Evolutionary conservation across 2,113 vertebrate species (phyloP).

Genomic region (zebrafish (Danio rerio)): DNA sequence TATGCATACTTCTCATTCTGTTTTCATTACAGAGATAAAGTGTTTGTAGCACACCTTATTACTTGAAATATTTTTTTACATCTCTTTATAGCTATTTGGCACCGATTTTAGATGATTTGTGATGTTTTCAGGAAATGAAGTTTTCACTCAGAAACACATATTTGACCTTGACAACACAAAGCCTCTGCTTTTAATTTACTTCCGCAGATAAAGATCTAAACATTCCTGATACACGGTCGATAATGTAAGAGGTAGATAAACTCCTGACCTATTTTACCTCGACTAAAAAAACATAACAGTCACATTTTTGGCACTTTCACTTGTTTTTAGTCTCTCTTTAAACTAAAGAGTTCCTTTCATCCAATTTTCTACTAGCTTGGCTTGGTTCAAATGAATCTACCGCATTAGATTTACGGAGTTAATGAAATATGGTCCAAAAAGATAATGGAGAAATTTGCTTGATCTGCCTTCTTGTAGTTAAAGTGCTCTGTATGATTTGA

Average conservation of each 20-base stretch:
- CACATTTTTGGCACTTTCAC: neutral
- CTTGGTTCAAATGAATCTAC: neutral
- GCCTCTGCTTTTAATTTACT: neutral
- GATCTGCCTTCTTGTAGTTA: neutral
- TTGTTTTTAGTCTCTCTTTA: neutral
- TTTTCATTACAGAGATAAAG: too few relatives aligned
- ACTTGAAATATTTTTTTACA: too few relatives aligned
- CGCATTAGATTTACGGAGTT: neutral
- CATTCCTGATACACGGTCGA: conserved; percentile 11
- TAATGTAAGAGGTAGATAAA: conserved; percentile 24
- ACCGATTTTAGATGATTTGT: too few relatives aligned
- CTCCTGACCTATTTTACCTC: conserved; percentile 30
- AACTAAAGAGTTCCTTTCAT: neutral
- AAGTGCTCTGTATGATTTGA: neutral
- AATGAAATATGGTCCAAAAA: conserved; percentile 21
- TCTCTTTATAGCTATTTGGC: too few relatives aligned
- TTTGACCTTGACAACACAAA: neutral
- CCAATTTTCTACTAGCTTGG: neutral
- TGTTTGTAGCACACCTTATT: too few relatives aligned
- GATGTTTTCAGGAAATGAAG: neutral
- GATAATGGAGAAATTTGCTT: conserved; percentile 2
- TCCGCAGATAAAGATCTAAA: conserved; percentile 31
- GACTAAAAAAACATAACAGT: neutral
- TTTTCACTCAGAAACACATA: neutral
- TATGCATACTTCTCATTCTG: too few relatives aligned